Evolutionary conservation across 2,797 vertebrate genomes (phyloP).

Genomic region (Pterois miles): DNA sequence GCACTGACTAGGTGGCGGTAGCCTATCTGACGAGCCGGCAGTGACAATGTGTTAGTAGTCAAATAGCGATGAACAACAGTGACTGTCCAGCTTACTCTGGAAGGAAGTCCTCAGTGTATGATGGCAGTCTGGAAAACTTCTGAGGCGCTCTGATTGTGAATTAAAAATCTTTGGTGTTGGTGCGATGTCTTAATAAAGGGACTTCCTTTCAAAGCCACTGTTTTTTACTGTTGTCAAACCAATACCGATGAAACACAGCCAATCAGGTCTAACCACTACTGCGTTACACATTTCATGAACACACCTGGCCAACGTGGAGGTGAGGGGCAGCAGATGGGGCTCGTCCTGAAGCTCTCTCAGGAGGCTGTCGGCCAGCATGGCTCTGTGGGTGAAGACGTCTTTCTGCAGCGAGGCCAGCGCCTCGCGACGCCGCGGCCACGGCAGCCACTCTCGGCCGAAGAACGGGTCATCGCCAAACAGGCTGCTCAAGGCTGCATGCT

Average conservation of each 20-base stretch:
- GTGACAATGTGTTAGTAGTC: too few species aligned
- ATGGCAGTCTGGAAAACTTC: too few species aligned
- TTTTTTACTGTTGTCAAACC: not conserved
- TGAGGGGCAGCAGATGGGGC: slow-evolving; percentile 47
- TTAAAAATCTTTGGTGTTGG: too few species aligned
- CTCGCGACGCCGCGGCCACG: slow-evolving; percentile 64
- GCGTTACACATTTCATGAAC: not conserved
- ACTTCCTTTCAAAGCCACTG: too few species aligned
- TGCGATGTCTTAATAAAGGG: too few species aligned
- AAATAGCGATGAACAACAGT: too few species aligned
- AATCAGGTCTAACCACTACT: not conserved
- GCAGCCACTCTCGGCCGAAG: slow-evolving; percentile 66
- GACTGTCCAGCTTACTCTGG: too few species aligned
- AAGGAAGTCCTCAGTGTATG: too few species aligned
- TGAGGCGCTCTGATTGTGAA: too few species aligned
- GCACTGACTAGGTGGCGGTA: too few species aligned
- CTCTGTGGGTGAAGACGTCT: slow-evolving; percentile 70
- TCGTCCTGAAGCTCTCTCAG: slow-evolving; percentile 65
- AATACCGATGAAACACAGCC: not conserved
- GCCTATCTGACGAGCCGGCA: too few species aligned
- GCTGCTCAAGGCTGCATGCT: slow-evolving; percentile 53
- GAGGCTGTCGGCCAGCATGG: slow-evolving; percentile 69
- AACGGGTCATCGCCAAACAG: slow-evolving; percentile 76
- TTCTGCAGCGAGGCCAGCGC: slow-evolving; percentile 68
- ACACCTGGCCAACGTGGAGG: slow-evolving; percentile 57